Evolutionary conservation across 2,797 vertebrate species (phyloP).

Genomic region (Picus viridis): DNA sequence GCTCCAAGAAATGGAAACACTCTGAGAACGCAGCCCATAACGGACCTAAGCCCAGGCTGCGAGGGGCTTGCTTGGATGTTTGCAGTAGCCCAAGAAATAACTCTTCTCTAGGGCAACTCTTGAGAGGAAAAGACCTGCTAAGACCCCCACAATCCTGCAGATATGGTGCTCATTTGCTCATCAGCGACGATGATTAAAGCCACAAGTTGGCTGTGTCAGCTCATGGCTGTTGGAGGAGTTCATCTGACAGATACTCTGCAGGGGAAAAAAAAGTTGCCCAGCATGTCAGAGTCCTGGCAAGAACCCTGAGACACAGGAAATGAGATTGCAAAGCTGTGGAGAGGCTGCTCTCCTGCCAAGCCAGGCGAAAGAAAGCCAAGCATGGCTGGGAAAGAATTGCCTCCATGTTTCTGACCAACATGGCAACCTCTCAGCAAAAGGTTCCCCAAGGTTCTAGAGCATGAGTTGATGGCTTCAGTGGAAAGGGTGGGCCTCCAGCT

Average conservation of each 20-base stretch:
- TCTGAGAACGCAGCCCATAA: background rate
- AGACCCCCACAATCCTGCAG: background rate
- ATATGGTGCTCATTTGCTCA: background rate
- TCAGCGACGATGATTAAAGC: conserved; percentile 14
- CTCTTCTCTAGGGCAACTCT: background rate
- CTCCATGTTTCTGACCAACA: background rate
- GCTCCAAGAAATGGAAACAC: background rate
- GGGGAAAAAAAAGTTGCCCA: background rate
- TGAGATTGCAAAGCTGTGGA: background rate
- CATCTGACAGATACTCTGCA: background rate
- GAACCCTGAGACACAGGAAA: conserved; percentile 1
- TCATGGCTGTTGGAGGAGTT: background rate
- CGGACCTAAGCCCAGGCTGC: background rate
- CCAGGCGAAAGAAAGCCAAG: background rate
- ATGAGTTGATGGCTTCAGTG: background rate
- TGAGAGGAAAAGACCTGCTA: background rate
- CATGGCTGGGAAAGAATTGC: background rate
- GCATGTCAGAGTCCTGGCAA: conserved; percentile 19
- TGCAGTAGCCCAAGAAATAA: background rate
- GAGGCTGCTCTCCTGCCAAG: background rate
- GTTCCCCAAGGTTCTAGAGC: background rate
- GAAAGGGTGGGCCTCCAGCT: background rate
- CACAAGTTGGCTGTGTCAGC: conserved; percentile 3
- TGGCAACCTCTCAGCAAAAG: background rate
- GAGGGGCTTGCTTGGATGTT: background rate